Base-by-base conservation (phyloP, 2,797 vertebrate species). In the Alcedo atthis region DNA sequence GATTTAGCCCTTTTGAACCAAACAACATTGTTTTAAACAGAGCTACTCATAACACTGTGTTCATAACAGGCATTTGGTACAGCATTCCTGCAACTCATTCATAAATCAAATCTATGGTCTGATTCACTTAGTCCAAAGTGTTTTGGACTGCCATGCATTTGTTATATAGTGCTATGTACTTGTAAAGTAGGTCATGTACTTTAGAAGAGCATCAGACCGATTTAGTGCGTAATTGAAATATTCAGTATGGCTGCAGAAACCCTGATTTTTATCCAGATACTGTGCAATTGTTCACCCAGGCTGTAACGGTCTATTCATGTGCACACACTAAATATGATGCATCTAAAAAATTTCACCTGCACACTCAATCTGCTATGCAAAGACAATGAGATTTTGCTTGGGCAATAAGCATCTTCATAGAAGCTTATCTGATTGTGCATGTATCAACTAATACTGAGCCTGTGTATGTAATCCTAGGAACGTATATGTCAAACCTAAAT, bases 71-170 rank as follows among this genome's bases (percentile, higher is more conserved):
- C n/a, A n/a, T 62, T 79, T 1, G 8, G 49, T 46, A 62, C 37
- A 75, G 69, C 17, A 48, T 59, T 92, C 82, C 71, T 49, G 26
- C 69, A 68, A 3, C 58, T 91, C 80, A 81, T 93, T 90, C 62
- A 81, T 68, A 79, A 86, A 81, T 84, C 70, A 84, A 54, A 69
- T 40, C 46, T 78, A 1, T 46, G 54, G 12, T 78, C 66, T 46
- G 32, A 42, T 64, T 89, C 69, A 51, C 69, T 64, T 17, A 57
- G 25, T 22, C 69, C 85, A 35, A 24, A 54, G 54, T 2, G 2
- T 54, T 46, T 32, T 64, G 69, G 66, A 68, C 73, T 61, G 32
- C 81, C 62, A 22, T 51, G 66, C n/a, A 12, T 45, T 79, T 33
- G 33, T 57, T 84, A 9, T 53, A 33, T 3, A 79, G 70, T 76